phyloP scores from a whole-genome alignment of 2,888 invertebrate species.

The Oscheius sp. region DNA sequence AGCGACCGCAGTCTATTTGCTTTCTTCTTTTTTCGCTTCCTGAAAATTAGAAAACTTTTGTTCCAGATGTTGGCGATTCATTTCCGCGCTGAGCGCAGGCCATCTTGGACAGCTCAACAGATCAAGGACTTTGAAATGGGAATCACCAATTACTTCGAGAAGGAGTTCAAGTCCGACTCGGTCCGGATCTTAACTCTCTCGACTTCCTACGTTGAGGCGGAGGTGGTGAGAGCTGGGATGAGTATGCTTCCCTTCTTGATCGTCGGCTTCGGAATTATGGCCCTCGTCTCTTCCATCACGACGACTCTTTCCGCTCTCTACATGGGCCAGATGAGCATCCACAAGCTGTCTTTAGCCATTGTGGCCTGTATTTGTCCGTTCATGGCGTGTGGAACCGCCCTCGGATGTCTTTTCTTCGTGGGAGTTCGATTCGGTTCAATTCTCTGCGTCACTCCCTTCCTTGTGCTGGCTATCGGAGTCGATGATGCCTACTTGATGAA shows the following conservation, averaged over 20 bases:
- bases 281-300: conserved; percentile 54
- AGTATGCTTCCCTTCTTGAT: conserved; percentile 59
- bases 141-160: conserved; percentile 62
- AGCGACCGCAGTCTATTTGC: neutral
- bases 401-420: conserved; percentile 59
- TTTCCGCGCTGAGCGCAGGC: conserved; percentile 61
- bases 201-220: conserved; percentile 64
- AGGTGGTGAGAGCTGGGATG: conserved; percentile 61
- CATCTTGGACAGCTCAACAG: conserved; percentile 59
- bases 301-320: conserved; percentile 62
- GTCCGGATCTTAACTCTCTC: conserved; percentile 61
- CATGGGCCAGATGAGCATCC: conserved; percentile 59
- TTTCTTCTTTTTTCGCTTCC: neutral
- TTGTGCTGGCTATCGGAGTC: conserved; percentile 64
- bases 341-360: conserved; percentile 62
- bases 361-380: conserved; percentile 66
- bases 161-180: conserved; percentile 54
- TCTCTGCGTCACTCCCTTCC: conserved; percentile 64
- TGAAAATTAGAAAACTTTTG: neutral
- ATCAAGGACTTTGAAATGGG: conserved; percentile 62
- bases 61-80: conserved; percentile 54
- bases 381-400: conserved; percentile 67
- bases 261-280: conserved; percentile 64
- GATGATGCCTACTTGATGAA: conserved; percentile 69
- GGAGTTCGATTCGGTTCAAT: conserved; percentile 64